phyloP scores from a whole-genome alignment of 1,140 invertebrate species.

The Hyphantria cunea region DNA sequence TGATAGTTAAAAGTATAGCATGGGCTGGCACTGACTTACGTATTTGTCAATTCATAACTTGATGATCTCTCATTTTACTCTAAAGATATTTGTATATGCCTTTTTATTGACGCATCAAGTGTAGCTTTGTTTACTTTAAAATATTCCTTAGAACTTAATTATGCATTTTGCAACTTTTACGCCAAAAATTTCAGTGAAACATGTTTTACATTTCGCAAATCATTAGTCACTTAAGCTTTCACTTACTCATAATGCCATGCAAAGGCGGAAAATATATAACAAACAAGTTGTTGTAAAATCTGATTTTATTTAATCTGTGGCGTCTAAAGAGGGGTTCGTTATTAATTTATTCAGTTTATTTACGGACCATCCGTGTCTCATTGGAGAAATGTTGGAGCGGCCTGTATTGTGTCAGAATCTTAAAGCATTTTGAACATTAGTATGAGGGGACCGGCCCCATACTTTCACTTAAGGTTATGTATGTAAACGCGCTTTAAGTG shows the following conservation, averaged over 20 bases:
- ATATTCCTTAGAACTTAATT: background rate
- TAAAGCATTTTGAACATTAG: slow-evolving; percentile 77
- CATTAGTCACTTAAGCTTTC: slow-evolving; percentile 17
- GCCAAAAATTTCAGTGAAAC: slow-evolving; percentile 6
- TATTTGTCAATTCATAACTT: too few relatives aligned
- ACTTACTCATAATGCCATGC: slow-evolving; percentile 11
- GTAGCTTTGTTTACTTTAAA: too few relatives aligned
- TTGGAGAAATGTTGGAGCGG: slow-evolving; percentile 68
- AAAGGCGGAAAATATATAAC: too few relatives aligned
- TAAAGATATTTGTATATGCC: background rate
- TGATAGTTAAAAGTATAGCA: too few relatives aligned
- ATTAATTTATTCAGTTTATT: slow-evolving; percentile 78
- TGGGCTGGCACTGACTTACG: too few relatives aligned
- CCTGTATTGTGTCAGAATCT: slow-evolving; percentile 69
- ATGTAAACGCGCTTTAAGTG: slow-evolving; percentile 70
- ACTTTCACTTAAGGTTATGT: slow-evolving; percentile 80
- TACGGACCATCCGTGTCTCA: slow-evolving; percentile 59
- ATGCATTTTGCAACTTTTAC: slow-evolving; percentile 12
- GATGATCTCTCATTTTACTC: background rate
- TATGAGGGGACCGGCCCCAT: slow-evolving; percentile 68
- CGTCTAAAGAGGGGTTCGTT: slow-evolving; percentile 59
- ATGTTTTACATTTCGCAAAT: slow-evolving; percentile 20
- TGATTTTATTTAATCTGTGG: slow-evolving; percentile 50
- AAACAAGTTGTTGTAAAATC: background rate
- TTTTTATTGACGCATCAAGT: too few relatives aligned